These are phyloP conservation scores for Folsomia candida DNA, from an alignment of 2,888 invertebrate genomes.

Conservation along the genomic window DNA sequence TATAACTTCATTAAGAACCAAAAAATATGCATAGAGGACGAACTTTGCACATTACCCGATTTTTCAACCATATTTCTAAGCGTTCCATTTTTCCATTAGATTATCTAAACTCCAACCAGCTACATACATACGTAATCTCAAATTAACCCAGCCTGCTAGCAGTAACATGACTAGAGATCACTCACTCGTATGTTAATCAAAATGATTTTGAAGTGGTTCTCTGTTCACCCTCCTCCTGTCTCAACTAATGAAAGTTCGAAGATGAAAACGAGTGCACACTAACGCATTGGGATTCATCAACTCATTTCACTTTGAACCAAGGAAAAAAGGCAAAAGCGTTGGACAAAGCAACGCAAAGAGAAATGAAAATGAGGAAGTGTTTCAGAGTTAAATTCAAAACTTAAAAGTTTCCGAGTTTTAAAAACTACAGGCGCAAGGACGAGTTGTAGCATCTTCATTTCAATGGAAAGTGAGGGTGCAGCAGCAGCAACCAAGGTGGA, in stretches of 20 bases:
- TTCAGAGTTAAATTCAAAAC: background rate
- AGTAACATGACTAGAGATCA: too few species aligned
- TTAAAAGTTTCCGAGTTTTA: slow-evolving; percentile 7
- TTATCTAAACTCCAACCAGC: too few species aligned
- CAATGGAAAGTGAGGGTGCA: background rate
- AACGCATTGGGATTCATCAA: background rate
- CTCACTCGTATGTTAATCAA: background rate
- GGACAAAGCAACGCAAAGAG: background rate
- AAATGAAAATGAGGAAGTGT: background rate
- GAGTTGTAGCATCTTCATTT: background rate
- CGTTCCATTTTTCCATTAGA: too few species aligned
- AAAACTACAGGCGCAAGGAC: slow-evolving; percentile 3
- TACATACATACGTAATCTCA: too few species aligned
- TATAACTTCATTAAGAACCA: too few species aligned
- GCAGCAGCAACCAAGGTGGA: background rate
- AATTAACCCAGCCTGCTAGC: too few species aligned
- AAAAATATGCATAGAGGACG: too few species aligned
- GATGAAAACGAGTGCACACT: background rate
- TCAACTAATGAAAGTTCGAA: slow-evolving; percentile 3
- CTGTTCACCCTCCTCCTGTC: background rate
- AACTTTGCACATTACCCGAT: too few species aligned
- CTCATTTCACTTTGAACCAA: background rate
- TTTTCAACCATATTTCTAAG: too few species aligned
- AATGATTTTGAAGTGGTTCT: background rate
- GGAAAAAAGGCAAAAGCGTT: background rate